Percentiles rank a stretch among this genome's conserved stretches.
Evolutionary conservation across 2,797 vertebrate species (phyloP).

Genomic region (Esox lucius): DNA sequence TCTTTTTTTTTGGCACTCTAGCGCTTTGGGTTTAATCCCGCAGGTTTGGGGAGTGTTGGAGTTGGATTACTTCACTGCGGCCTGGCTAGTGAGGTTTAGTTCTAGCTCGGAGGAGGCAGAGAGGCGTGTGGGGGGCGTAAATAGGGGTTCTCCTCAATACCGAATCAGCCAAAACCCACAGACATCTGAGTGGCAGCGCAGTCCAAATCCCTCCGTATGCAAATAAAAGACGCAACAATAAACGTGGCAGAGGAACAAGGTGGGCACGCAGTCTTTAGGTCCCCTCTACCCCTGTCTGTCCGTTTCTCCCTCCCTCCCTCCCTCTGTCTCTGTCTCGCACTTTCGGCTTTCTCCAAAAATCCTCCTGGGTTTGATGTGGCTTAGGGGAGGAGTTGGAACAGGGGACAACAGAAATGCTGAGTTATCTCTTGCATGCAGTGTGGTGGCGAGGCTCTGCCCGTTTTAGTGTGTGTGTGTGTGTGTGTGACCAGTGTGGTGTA

Average conservation of each 20-base stretch:
- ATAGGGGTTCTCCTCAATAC: slow-evolving; percentile 50
- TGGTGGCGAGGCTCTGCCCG: slow-evolving; percentile 62
- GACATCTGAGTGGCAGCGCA: slow-evolving; percentile 70
- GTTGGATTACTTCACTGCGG: slow-evolving; percentile 72
- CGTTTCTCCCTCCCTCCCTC: slow-evolving; percentile 15
- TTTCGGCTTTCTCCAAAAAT: slow-evolving; percentile 55
- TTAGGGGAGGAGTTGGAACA: slow-evolving; percentile 76
- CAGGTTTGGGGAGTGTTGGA: slow-evolving; percentile 74
- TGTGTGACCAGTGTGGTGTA: slow-evolving; percentile 62
- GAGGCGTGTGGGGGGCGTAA: slow-evolving; percentile 29
- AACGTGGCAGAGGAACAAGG: slow-evolving; percentile 82
- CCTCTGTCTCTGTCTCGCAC: slow-evolving; percentile 10
- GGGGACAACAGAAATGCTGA: slow-evolving; percentile 78
- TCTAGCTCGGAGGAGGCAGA: slow-evolving; percentile 58
- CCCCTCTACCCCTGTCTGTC: slow-evolving; percentile 39
- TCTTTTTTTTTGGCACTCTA: slow-evolving; percentile 71
- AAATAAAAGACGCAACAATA: slow-evolving; percentile 79
- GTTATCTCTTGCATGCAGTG: slow-evolving; percentile 80
- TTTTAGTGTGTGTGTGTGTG: slow-evolving; percentile 23
- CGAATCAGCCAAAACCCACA: slow-evolving; percentile 73
- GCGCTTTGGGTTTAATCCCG: slow-evolving; percentile 74
- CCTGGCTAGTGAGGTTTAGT: slow-evolving; percentile 58
- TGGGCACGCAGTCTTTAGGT: slow-evolving; percentile 68
- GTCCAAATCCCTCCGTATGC: slow-evolving; percentile 79
- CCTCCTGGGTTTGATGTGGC: slow-evolving; percentile 77